Conservation (phyloP, 2,888 invertebrate genomes). For the Meloe dianella region DNA sequence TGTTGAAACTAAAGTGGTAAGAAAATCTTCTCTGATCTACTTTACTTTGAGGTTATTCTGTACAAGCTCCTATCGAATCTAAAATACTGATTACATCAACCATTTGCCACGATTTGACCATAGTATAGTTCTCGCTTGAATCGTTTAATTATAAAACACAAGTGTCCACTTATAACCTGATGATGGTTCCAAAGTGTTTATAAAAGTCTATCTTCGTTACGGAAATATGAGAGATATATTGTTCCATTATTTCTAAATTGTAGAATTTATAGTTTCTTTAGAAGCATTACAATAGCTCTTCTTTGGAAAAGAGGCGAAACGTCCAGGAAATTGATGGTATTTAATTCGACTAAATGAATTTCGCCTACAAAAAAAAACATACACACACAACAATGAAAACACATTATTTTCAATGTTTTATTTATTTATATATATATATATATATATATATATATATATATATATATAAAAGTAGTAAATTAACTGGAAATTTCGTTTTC, state of each 20-base stretch:
- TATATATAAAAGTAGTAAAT: no score
- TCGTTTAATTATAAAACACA: constrained; percentile 33
- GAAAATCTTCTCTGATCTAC: constrained; percentile 31
- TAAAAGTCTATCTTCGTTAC: neutral
- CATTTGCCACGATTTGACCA: constrained; percentile 32
- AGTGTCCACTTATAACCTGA: neutral
- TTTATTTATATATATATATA: no score
- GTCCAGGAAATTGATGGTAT: constrained; percentile 1
- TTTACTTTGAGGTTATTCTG: constrained; percentile 27
- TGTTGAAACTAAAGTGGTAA: constrained; percentile 29
- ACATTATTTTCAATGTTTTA: no score
- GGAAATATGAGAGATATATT: neutral
- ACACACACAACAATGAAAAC: neutral
- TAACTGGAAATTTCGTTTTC: neutral
- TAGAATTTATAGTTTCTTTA: neutral
- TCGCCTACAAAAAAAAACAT: neutral
- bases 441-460: no score
- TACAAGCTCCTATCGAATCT: constrained; percentile 31
- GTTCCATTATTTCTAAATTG: neutral
- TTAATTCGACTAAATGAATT: constrained; percentile 6
- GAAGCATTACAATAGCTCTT: neutral
- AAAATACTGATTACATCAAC: constrained; percentile 35
- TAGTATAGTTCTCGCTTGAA: neutral
- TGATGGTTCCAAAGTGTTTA: neutral
- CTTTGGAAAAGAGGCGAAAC: neutral